Conservation (phyloP, 2,113 vertebrate species). For the Noctilio leporinus region DNA sequence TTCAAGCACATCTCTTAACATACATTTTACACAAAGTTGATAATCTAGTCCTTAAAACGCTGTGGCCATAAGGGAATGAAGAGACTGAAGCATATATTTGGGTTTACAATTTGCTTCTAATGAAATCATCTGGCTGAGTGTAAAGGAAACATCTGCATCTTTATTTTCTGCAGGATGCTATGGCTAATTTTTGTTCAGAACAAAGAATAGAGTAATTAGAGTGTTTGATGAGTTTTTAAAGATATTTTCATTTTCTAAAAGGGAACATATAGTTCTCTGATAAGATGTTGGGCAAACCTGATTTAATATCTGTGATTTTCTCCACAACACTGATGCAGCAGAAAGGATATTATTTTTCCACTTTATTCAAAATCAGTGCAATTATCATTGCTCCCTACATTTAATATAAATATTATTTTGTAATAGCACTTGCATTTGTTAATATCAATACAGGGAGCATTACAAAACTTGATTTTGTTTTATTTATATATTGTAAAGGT, state of each 20-base stretch:
- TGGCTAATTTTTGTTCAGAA: constrained; percentile 33
- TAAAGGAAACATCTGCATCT: constrained; percentile 51
- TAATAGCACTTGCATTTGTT: neutral
- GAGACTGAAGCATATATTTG: constrained; percentile 8
- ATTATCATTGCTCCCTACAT: neutral
- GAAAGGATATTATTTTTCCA: neutral
- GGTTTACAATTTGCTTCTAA: constrained; percentile 43
- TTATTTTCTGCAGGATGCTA: neutral
- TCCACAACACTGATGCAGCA: neutral
- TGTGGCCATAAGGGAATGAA: neutral
- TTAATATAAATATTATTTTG: neutral
- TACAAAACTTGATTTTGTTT: neutral
- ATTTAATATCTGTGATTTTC: constrained; percentile 31
- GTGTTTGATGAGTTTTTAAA: constrained; percentile 17
- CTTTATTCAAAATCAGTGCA: neutral
- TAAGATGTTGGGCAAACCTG: constrained; percentile 48
- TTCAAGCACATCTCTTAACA: neutral
- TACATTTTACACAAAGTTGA: neutral
- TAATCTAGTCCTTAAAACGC: neutral
- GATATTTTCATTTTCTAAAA: constrained; percentile 43
- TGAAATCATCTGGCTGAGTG: constrained; percentile 32
- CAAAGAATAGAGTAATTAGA: constrained; percentile 54
- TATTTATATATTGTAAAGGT: neutral
- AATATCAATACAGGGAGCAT: neutral
- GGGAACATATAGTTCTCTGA: constrained; percentile 33